Evolutionary conservation across 2,113 vertebrate genomes (phyloP), one percentile per base, ranked within the genome.

Genomic region (Sylvilagus bachmani): DNA sequence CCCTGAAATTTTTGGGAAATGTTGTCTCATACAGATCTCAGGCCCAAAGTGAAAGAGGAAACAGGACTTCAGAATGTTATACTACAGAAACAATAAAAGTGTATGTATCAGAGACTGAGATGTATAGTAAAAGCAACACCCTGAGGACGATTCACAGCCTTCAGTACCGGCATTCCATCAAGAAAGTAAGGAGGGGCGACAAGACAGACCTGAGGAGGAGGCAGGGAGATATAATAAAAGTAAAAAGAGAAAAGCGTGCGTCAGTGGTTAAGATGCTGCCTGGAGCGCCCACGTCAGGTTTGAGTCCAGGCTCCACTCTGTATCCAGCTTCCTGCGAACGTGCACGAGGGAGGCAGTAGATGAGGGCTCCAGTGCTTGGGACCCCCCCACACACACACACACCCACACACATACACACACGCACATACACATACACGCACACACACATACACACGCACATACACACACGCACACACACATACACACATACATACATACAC

Each of bases 141-240:
- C 31, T 86, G 80, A 91, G 64, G 70, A 89, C 70, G 66, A 44
- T 64, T 90, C 51, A 62, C 73, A 92, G 80, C 31, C 38, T 93
- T 71, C 61, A 44, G 44, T 69, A 70, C 7, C 95, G 91, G 81
- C 19, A 73, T 8, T 79, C 29, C 74, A 44, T 33, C 17, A 78
- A 96, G 25, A 90, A 78, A 71, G 14, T 81, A 83, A 74, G 4
- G 33, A 36, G 24, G 11, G 79, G 36, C 21, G 29, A 61, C 14
- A 31, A 61, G 62, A 61, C 31, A 64, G 61, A 55, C 61, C 36
- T 62, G 24, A 87, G 25, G 73, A 53, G 44, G 64, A 2, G 38
- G 1, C 31, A 90, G 73, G 21, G 21, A 78, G 4, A 85, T 58
- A 10, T 58, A 31, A 24, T 77, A 70, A 95, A 79, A 70, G 89